Conservation (phyloP, 2,113 vertebrate species). For the Gorsachius goisagi region DNA sequence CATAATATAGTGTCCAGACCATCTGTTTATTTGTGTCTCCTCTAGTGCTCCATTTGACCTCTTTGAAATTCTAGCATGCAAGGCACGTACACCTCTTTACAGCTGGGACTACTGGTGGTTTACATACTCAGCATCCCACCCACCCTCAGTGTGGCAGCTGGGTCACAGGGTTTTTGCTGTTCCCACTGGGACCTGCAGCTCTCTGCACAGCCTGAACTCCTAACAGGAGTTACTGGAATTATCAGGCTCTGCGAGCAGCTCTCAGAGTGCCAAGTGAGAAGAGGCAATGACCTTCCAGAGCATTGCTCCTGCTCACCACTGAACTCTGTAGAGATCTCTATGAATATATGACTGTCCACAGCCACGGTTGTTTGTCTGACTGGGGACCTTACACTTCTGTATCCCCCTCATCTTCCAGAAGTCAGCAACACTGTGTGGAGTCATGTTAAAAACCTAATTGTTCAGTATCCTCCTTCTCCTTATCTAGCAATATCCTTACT, state of each 20-base stretch:
- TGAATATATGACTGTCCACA: not conserved
- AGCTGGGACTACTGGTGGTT: not conserved
- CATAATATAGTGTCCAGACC: not conserved
- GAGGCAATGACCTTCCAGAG: not conserved
- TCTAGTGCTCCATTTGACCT: not conserved
- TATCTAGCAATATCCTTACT: not conserved
- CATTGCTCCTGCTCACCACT: not conserved
- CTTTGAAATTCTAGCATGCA: not conserved
- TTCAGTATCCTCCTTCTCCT: not conserved
- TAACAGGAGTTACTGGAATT: not conserved
- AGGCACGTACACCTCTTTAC: rapidly evolving
- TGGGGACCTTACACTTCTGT: not conserved
- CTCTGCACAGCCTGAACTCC: not conserved
- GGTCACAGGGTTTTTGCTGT: not conserved
- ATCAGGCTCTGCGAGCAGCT: not conserved
- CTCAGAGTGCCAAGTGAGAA: not conserved
- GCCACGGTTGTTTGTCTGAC: not conserved
- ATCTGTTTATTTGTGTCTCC: not conserved
- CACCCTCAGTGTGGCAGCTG: not conserved
- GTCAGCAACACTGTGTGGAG: rapidly evolving
- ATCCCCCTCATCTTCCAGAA: not conserved
- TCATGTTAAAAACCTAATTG: not conserved
- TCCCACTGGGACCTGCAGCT: not conserved
- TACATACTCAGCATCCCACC: not conserved
- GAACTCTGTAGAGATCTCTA: not conserved